Evolutionary conservation across 35 echinoderm and acorn worm genomes (phyloP).

Genomic region (Ophiothrix spiculata): DNA sequence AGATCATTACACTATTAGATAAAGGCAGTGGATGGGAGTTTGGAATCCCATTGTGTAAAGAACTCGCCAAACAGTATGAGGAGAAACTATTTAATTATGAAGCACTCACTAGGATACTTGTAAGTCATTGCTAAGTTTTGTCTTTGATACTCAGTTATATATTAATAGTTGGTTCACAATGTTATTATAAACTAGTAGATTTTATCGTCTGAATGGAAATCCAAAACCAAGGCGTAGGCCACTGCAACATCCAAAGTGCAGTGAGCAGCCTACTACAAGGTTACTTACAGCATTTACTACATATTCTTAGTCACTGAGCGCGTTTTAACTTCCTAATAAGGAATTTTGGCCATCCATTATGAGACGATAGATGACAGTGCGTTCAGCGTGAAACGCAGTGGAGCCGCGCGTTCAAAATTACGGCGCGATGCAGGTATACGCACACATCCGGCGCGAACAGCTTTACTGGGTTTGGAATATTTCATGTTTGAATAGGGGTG

Average conservation of each 20-base stretch:
- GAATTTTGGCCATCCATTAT: no score
- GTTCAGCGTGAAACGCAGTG: no score
- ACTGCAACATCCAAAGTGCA: neutral
- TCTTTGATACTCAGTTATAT: neutral
- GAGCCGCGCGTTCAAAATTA: no score
- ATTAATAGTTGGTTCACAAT: neutral
- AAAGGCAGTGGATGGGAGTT: constrained; percentile 92
- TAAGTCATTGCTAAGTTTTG: constrained; percentile 31
- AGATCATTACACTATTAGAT: constrained; percentile 76
- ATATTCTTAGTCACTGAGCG: no score
- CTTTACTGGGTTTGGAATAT: no score
- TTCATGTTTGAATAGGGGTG: no score
- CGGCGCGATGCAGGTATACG: no score
- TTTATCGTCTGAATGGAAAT: neutral
- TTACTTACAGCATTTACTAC: no score
- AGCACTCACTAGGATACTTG: constrained; percentile 75
- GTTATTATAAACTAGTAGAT: neutral
- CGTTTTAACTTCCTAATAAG: no score
- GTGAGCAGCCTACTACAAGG: neutral
- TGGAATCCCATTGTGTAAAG: constrained; percentile 91
- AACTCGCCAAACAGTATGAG: constrained; percentile 83
- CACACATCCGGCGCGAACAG: no score
- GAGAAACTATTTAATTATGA: constrained; percentile 85
- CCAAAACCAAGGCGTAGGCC: neutral
- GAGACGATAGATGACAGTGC: no score